Conservation (phyloP, 2,797 vertebrate species). For the Ceyx erithaca region DNA sequence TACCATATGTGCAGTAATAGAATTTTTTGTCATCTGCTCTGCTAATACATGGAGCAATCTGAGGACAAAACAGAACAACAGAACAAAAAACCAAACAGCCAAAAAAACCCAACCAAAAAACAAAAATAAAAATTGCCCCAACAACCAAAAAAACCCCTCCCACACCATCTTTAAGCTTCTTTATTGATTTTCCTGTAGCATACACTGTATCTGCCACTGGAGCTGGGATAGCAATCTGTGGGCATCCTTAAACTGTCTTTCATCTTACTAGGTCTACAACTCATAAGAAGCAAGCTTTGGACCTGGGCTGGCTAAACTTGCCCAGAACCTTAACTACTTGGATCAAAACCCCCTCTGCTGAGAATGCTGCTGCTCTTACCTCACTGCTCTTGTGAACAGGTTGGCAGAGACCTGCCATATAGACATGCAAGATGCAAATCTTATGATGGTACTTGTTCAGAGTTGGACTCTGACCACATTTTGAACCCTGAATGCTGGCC, state of each 20-base stretch:
- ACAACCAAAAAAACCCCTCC: accelerated
- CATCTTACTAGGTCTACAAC: background rate
- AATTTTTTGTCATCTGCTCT: background rate
- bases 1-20: background rate
- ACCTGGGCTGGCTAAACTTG: background rate
- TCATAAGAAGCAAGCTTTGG: background rate
- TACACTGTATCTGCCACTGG: background rate
- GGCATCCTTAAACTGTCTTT: background rate
- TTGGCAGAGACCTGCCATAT: background rate
- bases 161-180: background rate
- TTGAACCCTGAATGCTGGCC: background rate
- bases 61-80: no score
- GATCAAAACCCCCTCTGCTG: background rate
- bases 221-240: background rate
- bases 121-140: no score
- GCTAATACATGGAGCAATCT: background rate
- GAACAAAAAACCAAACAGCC: background rate
- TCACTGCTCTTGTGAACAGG: background rate
- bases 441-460: background rate
- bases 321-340: background rate
- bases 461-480: background rate
- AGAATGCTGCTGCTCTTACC: background rate
- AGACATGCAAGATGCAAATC: background rate
- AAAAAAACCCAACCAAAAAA: background rate
- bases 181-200: background rate